phyloP scores from a whole-genome alignment of 2,797 vertebrate genomes.

The Hypotaenidia philippensis region DNA sequence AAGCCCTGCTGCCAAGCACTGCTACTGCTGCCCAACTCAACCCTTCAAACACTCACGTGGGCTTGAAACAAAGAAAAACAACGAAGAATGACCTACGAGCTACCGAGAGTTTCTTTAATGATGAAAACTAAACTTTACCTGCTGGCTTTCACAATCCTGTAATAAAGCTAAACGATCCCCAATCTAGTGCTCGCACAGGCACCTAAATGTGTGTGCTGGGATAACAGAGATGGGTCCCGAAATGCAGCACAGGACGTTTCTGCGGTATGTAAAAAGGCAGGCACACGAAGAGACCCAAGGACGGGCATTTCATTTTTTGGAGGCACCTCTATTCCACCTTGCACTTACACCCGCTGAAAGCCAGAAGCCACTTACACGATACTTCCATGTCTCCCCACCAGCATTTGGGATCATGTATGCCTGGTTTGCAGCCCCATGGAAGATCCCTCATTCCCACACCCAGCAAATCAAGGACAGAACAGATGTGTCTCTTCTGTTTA shows the following conservation, averaged over 20 bases:
- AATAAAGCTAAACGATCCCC: not conserved
- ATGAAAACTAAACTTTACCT: not conserved
- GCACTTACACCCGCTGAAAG: not conserved
- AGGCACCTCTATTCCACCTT: not conserved
- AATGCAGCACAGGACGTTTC: not conserved
- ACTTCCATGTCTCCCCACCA: not conserved
- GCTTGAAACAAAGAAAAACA: not conserved
- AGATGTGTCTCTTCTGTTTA: not conserved
- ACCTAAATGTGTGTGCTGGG: not conserved
- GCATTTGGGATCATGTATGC: not conserved
- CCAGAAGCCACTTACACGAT: not conserved
- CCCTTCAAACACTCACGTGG: not conserved
- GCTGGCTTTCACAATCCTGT: not conserved
- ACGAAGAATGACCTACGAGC: not conserved
- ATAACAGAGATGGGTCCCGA: not conserved
- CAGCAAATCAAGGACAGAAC: not conserved
- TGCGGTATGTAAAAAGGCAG: not conserved
- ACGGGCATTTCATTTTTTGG: not conserved
- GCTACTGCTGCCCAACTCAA: not conserved
- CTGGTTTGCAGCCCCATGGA: not conserved
- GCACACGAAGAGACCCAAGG: not conserved
- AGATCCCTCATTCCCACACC: not conserved
- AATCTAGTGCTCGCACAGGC: accelerated
- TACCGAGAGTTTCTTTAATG: not conserved
- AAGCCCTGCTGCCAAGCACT: not conserved